phyloP scores from a whole-genome alignment of 2,797 vertebrate genomes.

The Eulemur rubriventer region DNA sequence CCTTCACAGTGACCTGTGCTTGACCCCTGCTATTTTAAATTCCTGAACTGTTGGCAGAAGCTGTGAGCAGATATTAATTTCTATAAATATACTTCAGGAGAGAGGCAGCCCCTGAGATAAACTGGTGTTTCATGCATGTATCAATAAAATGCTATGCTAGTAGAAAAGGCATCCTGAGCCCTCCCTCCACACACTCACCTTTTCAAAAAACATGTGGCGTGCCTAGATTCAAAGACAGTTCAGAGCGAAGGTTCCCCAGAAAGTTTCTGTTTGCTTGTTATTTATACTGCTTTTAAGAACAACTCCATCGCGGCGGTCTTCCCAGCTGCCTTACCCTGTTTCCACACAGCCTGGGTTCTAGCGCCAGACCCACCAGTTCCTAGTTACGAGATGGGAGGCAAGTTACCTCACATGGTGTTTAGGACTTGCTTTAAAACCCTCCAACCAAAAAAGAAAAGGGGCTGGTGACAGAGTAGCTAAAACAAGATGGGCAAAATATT shows the following conservation, averaged over 20 bases:
- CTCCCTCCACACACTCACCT: background rate
- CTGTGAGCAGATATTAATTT: slow-evolving; percentile 4
- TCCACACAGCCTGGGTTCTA: background rate
- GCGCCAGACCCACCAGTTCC: background rate
- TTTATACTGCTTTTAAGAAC: background rate
- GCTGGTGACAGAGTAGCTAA: background rate
- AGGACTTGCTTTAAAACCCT: background rate
- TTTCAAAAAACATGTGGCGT: background rate
- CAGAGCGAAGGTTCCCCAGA: background rate
- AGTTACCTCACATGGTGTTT: background rate
- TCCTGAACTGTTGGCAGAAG: slow-evolving; percentile 29
- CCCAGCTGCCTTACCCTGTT: background rate
- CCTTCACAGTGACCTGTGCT: background rate
- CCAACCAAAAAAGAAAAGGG: background rate
- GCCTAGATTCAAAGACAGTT: background rate
- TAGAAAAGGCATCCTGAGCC: background rate
- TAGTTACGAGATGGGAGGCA: background rate
- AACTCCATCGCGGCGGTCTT: background rate
- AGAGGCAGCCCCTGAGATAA: background rate
- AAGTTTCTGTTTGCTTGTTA: background rate
- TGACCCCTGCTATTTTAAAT: slow-evolving; percentile 18
- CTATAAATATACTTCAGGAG: slow-evolving; percentile 44
- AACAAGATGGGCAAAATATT: background rate
- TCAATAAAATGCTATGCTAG: background rate
- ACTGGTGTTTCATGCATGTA: background rate